These are phyloP conservation scores for Paramormyrops kingsleyae DNA, from an alignment of 2,113 vertebrate genomes.

Conservation along the genomic window DNA sequence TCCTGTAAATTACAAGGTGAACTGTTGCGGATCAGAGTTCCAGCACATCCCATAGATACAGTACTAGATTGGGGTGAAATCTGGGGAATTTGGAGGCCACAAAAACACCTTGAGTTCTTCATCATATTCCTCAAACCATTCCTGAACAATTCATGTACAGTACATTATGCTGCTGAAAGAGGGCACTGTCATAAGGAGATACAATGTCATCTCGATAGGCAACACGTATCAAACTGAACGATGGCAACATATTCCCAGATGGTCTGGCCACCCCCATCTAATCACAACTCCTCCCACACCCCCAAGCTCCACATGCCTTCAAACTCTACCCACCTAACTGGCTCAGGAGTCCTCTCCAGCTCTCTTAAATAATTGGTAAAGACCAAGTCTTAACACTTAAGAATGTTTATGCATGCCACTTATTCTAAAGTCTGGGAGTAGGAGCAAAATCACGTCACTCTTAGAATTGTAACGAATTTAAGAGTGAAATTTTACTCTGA, in stretches of 20 bases:
- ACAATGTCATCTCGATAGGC: background rate
- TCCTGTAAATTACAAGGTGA: background rate
- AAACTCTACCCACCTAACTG: background rate
- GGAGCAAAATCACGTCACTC: too few relatives aligned
- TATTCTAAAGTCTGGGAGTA: too few relatives aligned
- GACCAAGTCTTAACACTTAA: too few relatives aligned
- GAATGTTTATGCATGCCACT: too few relatives aligned
- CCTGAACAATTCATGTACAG: background rate
- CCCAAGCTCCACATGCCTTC: background rate
- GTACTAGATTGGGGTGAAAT: background rate
- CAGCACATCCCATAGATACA: background rate
- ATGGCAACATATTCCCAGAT: background rate
- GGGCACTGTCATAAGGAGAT: background rate
- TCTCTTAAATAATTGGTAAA: too few relatives aligned
- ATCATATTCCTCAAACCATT: background rate
- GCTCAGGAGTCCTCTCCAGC: too few relatives aligned
- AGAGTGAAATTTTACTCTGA: too few relatives aligned
- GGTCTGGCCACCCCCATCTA: background rate
- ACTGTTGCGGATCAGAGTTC: background rate
- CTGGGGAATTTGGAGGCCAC: background rate
- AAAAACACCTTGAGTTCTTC: background rate
- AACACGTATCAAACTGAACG: background rate
- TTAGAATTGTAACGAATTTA: too few relatives aligned
- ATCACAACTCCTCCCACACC: background rate
- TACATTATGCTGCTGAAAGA: background rate